Base-by-base conservation (phyloP, 2,888 invertebrate species). In the Pandemis corylana region DNA sequence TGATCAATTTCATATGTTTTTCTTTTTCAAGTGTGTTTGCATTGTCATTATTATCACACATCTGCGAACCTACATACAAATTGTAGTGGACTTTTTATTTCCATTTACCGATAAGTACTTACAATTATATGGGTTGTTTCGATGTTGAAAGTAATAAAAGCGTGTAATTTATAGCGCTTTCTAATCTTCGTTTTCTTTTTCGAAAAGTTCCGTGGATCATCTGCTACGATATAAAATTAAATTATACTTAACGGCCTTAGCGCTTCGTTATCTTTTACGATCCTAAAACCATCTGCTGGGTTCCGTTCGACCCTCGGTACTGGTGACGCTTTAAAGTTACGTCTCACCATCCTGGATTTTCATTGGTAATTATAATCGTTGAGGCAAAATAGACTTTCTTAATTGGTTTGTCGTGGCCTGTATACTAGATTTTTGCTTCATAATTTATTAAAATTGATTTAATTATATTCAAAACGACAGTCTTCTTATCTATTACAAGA, bases 241-340 rank as follows among this genome's bases (percentile, higher is more conserved):
- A 75, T 75, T 63, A 75, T 75, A 51, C 63, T 75, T 71, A 67
- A 75, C 75, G 66, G 56, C 53, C 53, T 62, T 46, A n/a, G 59
- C 66, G 71, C 70, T 13, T 61, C 71, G 70, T 75, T 71, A 67
- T 75, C 70, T 75, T 75, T 75, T 75, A 75, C 71, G 75, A 67
- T 15, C 61, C 51, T 41, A 13, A 15, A 9, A 56, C 61, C 70
- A 70, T 75, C 75, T 75, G 70, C 66, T 69, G 49, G 68, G 42
- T 65, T 46, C 69, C 65, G 59, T 53, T 72, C 20, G 53, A 41
- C 44, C 28, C 51, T 62, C 7, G 36, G 72, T 53, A 42, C 51
- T 36, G 42, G 67, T 36, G 68, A 44, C 66, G 28, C 49, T 41
- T 20, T 36, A 49, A 59, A 68, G 46, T 68, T 56, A 53, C n/a